phyloP scores from a whole-genome alignment of 2,888 invertebrate genomes.

The Drosophila leonis region DNA sequence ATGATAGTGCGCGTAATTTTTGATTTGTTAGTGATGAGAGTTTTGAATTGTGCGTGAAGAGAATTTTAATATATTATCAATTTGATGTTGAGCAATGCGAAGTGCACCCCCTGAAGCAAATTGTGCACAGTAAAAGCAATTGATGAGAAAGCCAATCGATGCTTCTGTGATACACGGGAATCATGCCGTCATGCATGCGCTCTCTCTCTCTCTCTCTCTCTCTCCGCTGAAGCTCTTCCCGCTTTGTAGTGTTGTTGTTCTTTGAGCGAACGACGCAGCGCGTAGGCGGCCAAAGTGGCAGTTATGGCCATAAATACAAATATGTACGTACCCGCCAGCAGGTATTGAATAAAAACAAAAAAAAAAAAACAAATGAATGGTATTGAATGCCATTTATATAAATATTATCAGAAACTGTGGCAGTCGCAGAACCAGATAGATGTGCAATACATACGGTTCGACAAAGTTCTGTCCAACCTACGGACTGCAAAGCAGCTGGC shows the following conservation, averaged over 20 bases:
- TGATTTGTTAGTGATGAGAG: slow-evolving; percentile 20
- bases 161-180: slow-evolving; percentile 17
- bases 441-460: slow-evolving; percentile 56
- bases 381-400: slow-evolving; percentile 66
- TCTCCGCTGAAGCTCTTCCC: slow-evolving; percentile 20
- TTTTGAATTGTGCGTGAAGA: slow-evolving; percentile 31
- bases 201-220: too few species aligned
- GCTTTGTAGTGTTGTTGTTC: slow-evolving; percentile 48
- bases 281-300: slow-evolving; percentile 75
- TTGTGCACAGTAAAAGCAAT: slow-evolving; percentile 9
- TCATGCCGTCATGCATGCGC: slow-evolving; percentile 27
- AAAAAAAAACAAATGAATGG: slow-evolving; percentile 23
- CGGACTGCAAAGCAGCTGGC: slow-evolving; percentile 28
- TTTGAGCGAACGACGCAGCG: slow-evolving; percentile 51
- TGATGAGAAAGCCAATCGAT: slow-evolving; percentile 31
- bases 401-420: slow-evolving; percentile 56
- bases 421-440: slow-evolving; percentile 49
- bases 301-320: slow-evolving; percentile 79
- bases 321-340: slow-evolving; percentile 72
- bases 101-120: slow-evolving; percentile 1
- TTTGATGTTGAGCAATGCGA: not conserved
- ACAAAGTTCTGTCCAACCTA: slow-evolving; percentile 54
- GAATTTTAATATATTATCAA: slow-evolving; percentile 26
- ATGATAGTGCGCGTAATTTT: slow-evolving; percentile 21
- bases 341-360: slow-evolving; percentile 63